Conservation (phyloP, 2,113 vertebrate genomes). For the Lanius collurio region DNA sequence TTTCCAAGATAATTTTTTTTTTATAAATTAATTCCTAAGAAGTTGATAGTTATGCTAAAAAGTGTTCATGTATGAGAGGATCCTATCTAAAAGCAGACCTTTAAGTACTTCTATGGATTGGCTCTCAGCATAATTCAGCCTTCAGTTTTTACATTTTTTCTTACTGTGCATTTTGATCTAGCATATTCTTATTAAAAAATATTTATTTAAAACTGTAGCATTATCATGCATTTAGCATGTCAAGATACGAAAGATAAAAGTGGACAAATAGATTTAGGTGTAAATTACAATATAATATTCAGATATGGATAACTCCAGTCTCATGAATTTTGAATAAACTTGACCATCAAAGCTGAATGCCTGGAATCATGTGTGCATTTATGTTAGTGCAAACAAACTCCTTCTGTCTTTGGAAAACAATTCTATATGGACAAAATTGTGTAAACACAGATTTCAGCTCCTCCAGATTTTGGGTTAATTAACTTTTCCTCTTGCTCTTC, state of each 20-base stretch:
- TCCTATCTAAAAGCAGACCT: neutral
- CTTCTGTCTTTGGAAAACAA: conserved; percentile 22
- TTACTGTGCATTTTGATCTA: neutral
- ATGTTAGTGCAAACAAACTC: conserved; percentile 29
- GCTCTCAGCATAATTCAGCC: neutral
- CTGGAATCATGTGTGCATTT: neutral
- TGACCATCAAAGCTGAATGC: neutral
- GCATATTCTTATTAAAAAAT: neutral
- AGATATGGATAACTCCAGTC: neutral
- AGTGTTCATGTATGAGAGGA: neutral
- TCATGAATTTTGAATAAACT: neutral
- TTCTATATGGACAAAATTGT: neutral
- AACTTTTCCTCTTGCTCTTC: conserved; percentile 1
- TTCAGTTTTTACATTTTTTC: neutral
- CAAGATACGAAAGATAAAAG: neutral
- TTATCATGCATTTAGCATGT: neutral
- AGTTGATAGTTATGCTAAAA: neutral
- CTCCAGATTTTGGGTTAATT: conserved; percentile 40
- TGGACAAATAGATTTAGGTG: neutral
- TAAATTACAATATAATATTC: neutral
- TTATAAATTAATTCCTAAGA: neutral
- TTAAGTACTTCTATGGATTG: neutral
- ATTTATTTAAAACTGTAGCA: neutral
- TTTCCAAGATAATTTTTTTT: neutral
- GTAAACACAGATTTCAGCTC: conserved; percentile 22